Evolutionary conservation across 2,113 vertebrate species (phyloP).

Genomic region (Miniopterus natalensis): DNA sequence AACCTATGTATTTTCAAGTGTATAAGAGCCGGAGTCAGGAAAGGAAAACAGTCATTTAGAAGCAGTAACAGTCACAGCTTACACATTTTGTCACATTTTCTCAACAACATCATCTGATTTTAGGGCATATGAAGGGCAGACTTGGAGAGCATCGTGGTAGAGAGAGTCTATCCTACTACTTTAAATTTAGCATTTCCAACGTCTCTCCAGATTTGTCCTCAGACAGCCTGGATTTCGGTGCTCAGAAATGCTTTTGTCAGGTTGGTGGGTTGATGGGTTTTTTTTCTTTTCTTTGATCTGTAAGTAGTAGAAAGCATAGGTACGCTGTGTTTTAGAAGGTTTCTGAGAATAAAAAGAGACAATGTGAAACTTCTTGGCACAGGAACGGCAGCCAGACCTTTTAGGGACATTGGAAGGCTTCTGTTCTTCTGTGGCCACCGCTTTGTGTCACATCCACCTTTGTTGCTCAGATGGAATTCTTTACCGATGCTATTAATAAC

Average conservation of each 20-base stretch:
- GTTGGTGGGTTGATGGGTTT: not conserved
- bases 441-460: not conserved
- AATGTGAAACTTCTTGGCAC: not conserved
- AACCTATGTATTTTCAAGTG: constrained; percentile 23
- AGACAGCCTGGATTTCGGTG: not conserved
- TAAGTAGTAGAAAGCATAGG: not conserved
- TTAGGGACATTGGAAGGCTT: not conserved
- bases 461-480: not conserved
- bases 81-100: constrained; percentile 26
- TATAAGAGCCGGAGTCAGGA: not conserved
- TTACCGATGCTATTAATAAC: not conserved
- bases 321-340: not conserved
- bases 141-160: not conserved
- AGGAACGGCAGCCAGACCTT: not conserved
- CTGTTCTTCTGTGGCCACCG: not conserved
- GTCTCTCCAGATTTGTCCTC: not conserved
- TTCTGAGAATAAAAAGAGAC: not conserved
- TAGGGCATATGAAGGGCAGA: not conserved
- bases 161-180: constrained; percentile 9
- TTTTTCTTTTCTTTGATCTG: not conserved
- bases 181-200: not conserved
- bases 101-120: constrained; percentile 13
- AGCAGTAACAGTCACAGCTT: not conserved
- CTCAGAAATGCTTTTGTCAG: not conserved
- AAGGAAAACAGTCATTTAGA: constrained; percentile 47